phyloP scores from a whole-genome alignment of 2,113 vertebrate genomes.

The Orthonyx spaldingii region DNA sequence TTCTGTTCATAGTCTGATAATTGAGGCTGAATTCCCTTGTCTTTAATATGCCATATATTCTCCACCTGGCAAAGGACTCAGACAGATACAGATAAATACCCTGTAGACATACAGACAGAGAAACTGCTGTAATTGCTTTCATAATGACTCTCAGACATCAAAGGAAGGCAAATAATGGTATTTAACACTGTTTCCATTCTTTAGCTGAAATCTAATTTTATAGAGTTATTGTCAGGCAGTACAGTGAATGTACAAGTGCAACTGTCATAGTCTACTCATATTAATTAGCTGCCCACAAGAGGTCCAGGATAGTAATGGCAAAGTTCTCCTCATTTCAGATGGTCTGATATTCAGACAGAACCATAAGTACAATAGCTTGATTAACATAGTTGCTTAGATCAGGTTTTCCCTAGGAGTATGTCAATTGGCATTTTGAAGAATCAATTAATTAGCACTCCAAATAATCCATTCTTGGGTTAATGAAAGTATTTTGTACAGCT shows the following conservation, averaged over 20 bases:
- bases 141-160: conserved; percentile 84
- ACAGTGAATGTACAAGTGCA: conserved; percentile 72
- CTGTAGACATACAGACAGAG: conserved; percentile 79
- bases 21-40: conserved; percentile 75
- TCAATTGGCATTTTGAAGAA: conserved; percentile 82
- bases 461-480: conserved; percentile 81
- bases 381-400: conserved; percentile 81
- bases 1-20: conserved; percentile 70
- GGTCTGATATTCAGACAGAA: conserved; percentile 76
- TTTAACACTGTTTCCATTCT: conserved; percentile 87
- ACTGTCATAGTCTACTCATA: conserved; percentile 80
- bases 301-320: conserved; percentile 74
- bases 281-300: conserved; percentile 83
- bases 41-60: conserved; percentile 78
- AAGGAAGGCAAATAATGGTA: conserved; percentile 85
- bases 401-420: conserved; percentile 76
- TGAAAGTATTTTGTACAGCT: conserved; percentile 80
- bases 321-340: conserved; percentile 80
- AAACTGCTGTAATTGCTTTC: conserved; percentile 85
- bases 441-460: conserved; percentile 85
- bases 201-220: conserved; percentile 83
- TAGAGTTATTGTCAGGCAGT: conserved; percentile 79
- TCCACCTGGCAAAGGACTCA: conserved; percentile 79
- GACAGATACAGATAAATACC: conserved; percentile 82
- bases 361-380: conserved; percentile 76